phyloP scores from a whole-genome alignment of 2,888 invertebrate genomes.

The Athripsodes cinereus region DNA sequence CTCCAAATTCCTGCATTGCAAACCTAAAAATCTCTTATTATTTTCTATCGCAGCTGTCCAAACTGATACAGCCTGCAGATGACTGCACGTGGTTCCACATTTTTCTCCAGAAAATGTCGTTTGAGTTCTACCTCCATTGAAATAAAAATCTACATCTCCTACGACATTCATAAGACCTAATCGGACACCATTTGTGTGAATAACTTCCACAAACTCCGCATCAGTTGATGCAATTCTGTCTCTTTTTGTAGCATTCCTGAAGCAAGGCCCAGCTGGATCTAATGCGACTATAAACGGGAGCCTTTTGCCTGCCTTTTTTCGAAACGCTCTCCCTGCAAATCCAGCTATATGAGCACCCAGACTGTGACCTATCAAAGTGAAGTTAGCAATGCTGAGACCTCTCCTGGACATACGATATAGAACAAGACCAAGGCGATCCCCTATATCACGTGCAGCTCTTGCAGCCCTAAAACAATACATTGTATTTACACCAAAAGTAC shows the following conservation, averaged over 20 bases:
- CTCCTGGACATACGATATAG: conserved; percentile 12
- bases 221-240: conserved; percentile 7
- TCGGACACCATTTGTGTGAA: conserved; percentile 20
- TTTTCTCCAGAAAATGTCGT: background rate
- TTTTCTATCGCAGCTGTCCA: conserved; percentile 16
- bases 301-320: conserved; percentile 18
- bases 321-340: conserved; percentile 17
- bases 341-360: conserved; percentile 23
- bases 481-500: too few relatives aligned
- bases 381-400: conserved; percentile 11
- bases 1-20: conserved; percentile 5
- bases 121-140: conserved; percentile 21
- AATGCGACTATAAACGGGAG: conserved; percentile 15
- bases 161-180: conserved; percentile 15
- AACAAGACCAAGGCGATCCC: conserved; percentile 14
- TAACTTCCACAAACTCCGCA: conserved; percentile 17
- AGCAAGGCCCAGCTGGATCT: conserved; percentile 23
- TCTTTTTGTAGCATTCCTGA: conserved; percentile 2
- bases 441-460: conserved; percentile 8
- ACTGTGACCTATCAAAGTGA: conserved; percentile 21
- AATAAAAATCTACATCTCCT: conserved; percentile 21
- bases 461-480: conserved; percentile 12
- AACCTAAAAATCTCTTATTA: conserved; percentile 13
- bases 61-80: conserved; percentile 12
- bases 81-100: conserved; percentile 18